Conservation (phyloP, 2,888 invertebrate genomes). For the Eueremaeus valkanovi region DNA sequence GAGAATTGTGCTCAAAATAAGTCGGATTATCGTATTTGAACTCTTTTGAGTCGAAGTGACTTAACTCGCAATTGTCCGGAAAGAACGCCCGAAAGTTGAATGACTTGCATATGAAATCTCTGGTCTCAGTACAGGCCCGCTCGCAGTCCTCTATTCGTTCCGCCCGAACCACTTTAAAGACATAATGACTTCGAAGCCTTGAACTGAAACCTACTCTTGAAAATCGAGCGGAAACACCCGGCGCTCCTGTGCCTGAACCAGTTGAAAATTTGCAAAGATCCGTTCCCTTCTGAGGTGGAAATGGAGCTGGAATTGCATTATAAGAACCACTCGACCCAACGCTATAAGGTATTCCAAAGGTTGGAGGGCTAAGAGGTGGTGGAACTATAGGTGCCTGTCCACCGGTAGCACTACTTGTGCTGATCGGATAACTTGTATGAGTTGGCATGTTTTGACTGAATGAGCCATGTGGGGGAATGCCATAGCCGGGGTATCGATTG, state of each 20-base stretch:
- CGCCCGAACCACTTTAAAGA: conserved; percentile 46
- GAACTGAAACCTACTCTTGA: conserved; percentile 47
- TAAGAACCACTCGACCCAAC: conserved; percentile 15
- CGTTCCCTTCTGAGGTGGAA: conserved; percentile 7
- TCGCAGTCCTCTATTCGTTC: conserved; percentile 68
- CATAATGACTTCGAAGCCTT: conserved; percentile 45
- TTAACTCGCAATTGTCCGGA: conserved; percentile 78
- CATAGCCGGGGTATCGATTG: conserved; percentile 33
- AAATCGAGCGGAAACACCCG: conserved; percentile 40
- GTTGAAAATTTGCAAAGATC: conserved; percentile 36
- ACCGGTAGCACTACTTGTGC: neutral
- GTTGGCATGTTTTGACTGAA: conserved; percentile 16
- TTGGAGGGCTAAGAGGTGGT: neutral
- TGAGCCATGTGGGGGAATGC: conserved; percentile 28
- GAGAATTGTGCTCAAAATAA: conserved; percentile 72
- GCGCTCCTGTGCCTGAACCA: neutral
- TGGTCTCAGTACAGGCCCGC: conserved; percentile 73
- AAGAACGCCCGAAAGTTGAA: conserved; percentile 68
- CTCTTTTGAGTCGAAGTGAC: conserved; percentile 77
- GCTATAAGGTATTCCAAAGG: conserved; percentile 27
- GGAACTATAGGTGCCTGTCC: neutral
- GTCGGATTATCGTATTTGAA: conserved; percentile 78
- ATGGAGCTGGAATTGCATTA: conserved; percentile 22
- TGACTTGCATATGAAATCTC: conserved; percentile 77
- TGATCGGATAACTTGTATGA: conserved; percentile 27